phyloP scores from a whole-genome alignment of 2,797 vertebrate genomes.

The Typhlichthys subterraneus region DNA sequence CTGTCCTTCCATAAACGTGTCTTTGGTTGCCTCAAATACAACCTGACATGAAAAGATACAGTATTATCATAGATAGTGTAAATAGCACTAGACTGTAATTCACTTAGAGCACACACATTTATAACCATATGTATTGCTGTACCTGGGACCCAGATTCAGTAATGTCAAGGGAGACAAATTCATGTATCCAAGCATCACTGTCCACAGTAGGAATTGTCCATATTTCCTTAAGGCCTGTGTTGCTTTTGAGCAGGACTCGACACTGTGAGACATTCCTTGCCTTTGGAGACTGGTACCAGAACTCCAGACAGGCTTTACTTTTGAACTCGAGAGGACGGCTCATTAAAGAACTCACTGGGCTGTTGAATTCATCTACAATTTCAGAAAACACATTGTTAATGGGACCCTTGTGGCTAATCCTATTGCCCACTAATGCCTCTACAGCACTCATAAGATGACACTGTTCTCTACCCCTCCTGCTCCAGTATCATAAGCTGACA shows the following conservation, averaged over 20 bases:
- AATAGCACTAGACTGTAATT: neutral
- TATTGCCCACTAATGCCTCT: too few species aligned
- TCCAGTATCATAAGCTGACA: too few species aligned
- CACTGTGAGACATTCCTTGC: slow-evolving; percentile 67
- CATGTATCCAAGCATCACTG: slow-evolving; percentile 75
- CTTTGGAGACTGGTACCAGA: slow-evolving; percentile 82
- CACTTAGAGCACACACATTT: neutral
- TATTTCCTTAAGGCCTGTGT: slow-evolving; percentile 42
- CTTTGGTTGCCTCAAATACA: slow-evolving; percentile 70
- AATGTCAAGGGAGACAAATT: slow-evolving; percentile 64
- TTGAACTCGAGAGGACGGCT: slow-evolving; percentile 65
- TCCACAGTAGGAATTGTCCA: slow-evolving; percentile 72
- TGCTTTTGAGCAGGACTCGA: slow-evolving; percentile 67
- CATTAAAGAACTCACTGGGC: slow-evolving; percentile 66
- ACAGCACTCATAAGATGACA: too few species aligned
- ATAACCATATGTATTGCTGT: slow-evolving; percentile 19
- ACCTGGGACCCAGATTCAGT: slow-evolving; percentile 74
- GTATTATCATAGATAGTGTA: neutral
- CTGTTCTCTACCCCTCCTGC: too few species aligned
- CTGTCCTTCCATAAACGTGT: slow-evolving; percentile 59
- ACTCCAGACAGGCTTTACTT: slow-evolving; percentile 82
- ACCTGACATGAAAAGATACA: slow-evolving; percentile 62
- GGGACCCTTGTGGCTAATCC: too few species aligned
- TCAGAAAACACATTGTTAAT: neutral
- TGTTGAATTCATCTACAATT: slow-evolving; percentile 9